These are phyloP conservation scores for Eustalomyia histrio DNA, from an alignment of 2,888 invertebrate genomes.

Conservation along the genomic window DNA sequence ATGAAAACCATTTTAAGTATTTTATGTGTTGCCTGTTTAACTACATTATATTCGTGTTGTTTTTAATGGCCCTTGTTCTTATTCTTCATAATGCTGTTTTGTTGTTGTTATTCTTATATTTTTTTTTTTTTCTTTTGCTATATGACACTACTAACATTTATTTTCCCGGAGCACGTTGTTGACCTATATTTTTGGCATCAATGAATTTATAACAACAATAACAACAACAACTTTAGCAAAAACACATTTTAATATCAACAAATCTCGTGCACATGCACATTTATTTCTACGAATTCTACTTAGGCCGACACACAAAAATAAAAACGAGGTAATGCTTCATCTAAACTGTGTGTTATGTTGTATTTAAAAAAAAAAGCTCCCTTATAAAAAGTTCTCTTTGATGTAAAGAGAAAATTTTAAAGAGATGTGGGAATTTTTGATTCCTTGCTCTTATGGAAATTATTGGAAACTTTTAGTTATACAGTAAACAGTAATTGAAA, in stretches of 20 bases:
- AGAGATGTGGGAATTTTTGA: background rate
- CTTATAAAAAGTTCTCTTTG: background rate
- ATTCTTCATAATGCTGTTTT: conserved; percentile 27
- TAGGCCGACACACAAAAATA: conserved; percentile 37
- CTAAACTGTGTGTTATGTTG: background rate
- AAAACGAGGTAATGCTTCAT: background rate
- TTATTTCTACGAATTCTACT: conserved; percentile 17
- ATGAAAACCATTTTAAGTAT: background rate
- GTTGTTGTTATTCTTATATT: background rate
- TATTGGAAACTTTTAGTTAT: background rate
- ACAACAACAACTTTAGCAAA: too few species aligned
- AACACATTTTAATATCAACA: conserved; percentile 40
- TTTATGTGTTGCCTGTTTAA: background rate
- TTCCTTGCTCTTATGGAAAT: conserved; percentile 16
- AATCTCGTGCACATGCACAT: conserved; percentile 52
- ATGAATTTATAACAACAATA: conserved; percentile 69
- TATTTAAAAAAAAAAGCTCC: background rate
- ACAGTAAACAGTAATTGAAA: background rate
- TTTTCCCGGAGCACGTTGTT: conserved; percentile 75
- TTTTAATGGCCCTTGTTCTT: conserved; percentile 19
- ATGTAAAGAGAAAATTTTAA: background rate
- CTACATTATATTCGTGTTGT: background rate
- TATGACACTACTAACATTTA: conserved; percentile 44
- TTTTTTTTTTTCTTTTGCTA: background rate
- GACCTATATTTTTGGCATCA: conserved; percentile 78